Percentiles rank a stretch among this genome's conserved stretches.
These are phyloP conservation scores for Tortricodes alternella DNA, from an alignment of 2,888 invertebrate species.

Conservation along the genomic window DNA sequence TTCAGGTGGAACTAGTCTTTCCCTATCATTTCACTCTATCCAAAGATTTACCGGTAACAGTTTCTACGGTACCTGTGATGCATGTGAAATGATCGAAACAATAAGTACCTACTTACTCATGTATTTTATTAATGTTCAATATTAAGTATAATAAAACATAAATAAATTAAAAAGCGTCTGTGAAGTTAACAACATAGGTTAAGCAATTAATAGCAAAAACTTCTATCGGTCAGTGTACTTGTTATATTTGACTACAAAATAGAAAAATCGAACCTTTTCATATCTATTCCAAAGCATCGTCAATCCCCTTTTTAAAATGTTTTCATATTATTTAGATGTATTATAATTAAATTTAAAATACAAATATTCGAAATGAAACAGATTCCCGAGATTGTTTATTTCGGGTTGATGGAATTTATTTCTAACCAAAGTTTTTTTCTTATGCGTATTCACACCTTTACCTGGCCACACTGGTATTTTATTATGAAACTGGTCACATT, in stretches of 20 bases:
- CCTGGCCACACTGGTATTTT: not conserved
- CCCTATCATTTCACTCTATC: constrained; percentile 51
- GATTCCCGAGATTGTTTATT: too few relatives aligned
- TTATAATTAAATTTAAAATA: too few relatives aligned
- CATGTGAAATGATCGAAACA: constrained; percentile 41
- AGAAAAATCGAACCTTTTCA: not conserved
- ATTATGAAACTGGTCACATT: not conserved
- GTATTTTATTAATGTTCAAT: too few relatives aligned
- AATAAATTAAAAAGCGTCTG: too few relatives aligned
- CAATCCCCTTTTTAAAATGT: not conserved
- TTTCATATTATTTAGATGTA: too few relatives aligned
- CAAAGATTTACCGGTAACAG: constrained; percentile 54
- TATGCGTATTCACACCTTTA: not conserved
- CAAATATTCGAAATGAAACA: too few relatives aligned
- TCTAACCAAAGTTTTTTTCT: not conserved
- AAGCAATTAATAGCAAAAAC: not conserved
- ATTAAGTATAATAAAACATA: too few relatives aligned
- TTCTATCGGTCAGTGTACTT: constrained; percentile 13
- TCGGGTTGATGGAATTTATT: too few relatives aligned
- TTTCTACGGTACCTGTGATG: constrained; percentile 58
- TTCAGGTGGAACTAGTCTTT: constrained; percentile 56
- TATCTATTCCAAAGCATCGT: too few relatives aligned
- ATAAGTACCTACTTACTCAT: too few relatives aligned
- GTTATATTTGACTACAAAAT: not conserved
- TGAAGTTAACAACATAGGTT: not conserved